phyloP scores from a whole-genome alignment of 2,888 invertebrate species.

The Coecobrya sp. region DNA sequence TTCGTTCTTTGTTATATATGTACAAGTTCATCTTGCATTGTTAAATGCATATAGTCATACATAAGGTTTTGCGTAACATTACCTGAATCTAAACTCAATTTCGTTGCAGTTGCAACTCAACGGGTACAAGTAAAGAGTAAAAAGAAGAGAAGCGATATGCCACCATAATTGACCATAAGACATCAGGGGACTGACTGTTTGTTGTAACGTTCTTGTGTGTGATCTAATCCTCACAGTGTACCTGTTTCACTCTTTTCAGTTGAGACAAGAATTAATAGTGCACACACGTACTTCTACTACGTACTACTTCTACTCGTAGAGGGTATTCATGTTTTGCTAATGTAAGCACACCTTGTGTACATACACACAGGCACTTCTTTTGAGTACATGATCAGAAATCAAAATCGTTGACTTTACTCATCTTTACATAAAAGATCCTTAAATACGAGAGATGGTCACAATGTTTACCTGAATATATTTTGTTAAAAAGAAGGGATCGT shows the following conservation, averaged over 20 bases:
- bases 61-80: not conserved
- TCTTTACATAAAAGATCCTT: constrained; percentile 2
- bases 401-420: constrained; percentile 26
- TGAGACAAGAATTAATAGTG: constrained; percentile 67
- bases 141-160: constrained; percentile 16
- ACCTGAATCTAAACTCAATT: not conserved
- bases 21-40: constrained; percentile 21
- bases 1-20: not conserved
- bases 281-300: constrained; percentile 65
- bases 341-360: constrained; percentile 57
- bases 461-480: constrained; percentile 3
- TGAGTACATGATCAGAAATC: constrained; percentile 1
- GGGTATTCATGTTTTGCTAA: constrained; percentile 54
- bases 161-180: not conserved
- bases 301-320: constrained; percentile 49
- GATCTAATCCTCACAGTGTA: constrained; percentile 50
- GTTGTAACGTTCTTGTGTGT: constrained; percentile 39
- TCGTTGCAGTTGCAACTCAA: not conserved
- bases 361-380: constrained; percentile 36
- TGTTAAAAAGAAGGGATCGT: constrained; percentile 20
- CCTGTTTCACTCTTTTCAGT: constrained; percentile 45
- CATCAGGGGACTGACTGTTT: not conserved
- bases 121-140: not conserved
- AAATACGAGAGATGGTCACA: constrained; percentile 10
- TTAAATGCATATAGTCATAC: not conserved